Evolutionary conservation across 2,888 invertebrate genomes (phyloP).

Genomic region (Eristalis intricaria): DNA sequence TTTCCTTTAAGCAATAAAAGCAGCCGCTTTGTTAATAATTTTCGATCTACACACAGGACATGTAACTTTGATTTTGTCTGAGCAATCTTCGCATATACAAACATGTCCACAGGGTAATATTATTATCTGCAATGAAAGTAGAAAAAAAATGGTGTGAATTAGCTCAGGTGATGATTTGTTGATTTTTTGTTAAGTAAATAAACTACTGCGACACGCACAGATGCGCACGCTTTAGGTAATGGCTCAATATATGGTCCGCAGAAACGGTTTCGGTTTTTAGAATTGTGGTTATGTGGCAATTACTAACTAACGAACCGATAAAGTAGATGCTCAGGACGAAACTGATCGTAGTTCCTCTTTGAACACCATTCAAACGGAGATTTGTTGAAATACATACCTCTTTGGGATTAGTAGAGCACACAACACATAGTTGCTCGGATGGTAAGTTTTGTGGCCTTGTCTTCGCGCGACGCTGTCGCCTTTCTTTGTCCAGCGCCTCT

Average conservation of each 20-base stretch:
- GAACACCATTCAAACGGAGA: too few relatives aligned
- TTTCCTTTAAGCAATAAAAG: slow-evolving; percentile 86
- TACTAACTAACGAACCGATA: too few relatives aligned
- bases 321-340: too few relatives aligned
- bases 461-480: slow-evolving; percentile 85
- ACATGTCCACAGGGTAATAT: slow-evolving; percentile 95
- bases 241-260: too few relatives aligned
- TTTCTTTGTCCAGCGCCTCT: slow-evolving; percentile 85
- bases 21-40: slow-evolving; percentile 88
- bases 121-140: slow-evolving; percentile 85
- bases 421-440: slow-evolving; percentile 89
- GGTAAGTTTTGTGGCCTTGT: slow-evolving; percentile 84
- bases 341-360: too few relatives aligned
- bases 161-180: too few relatives aligned
- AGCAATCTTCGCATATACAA: slow-evolving; percentile 93
- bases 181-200: too few relatives aligned
- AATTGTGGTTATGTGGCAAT: too few relatives aligned
- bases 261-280: too few relatives aligned
- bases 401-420: slow-evolving; percentile 92
- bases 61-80: slow-evolving; percentile 85
- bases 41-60: slow-evolving; percentile 91
- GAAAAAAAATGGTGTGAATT: neutral
- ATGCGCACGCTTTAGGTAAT: too few relatives aligned
- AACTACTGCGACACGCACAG: too few relatives aligned
- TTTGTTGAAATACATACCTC: slow-evolving; percentile 83